These are phyloP conservation scores for Tauraco hartlaubi DNA, from an alignment of 2,797 vertebrate species.

Conservation along the genomic window DNA sequence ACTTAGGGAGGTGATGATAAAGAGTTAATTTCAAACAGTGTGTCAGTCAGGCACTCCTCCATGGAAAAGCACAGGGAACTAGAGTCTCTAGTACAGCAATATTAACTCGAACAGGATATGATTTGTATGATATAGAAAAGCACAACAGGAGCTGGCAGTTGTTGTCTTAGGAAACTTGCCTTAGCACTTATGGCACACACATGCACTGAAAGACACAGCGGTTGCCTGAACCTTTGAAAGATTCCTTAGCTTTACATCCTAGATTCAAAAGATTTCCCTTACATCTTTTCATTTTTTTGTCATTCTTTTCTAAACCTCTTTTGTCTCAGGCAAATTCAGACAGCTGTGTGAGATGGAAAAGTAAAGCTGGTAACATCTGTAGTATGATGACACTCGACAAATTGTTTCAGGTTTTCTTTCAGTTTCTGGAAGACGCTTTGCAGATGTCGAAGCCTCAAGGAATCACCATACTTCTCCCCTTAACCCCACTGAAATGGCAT, in stretches of 20 bases:
- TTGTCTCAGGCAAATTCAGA: conserved; percentile 1
- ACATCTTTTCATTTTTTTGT: neutral
- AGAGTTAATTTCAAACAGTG: neutral
- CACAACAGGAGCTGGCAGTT: neutral
- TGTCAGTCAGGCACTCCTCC: neutral
- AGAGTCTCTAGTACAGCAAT: neutral
- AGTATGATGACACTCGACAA: neutral
- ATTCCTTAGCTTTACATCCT: neutral
- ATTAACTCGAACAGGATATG: neutral
- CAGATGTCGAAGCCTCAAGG: conserved; percentile 47
- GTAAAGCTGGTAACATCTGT: neutral
- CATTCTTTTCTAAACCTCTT: neutral
- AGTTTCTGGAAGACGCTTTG: conserved; percentile 24
- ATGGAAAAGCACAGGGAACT: neutral
- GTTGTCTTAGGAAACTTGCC: neutral
- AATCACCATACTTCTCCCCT: conserved; percentile 13
- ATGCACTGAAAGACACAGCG: neutral
- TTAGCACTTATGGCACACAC: conserved; percentile 13
- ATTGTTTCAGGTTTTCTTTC: neutral
- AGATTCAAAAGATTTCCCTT: conserved; percentile 2
- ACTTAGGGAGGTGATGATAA: neutral
- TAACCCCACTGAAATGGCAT: neutral
- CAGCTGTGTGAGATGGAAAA: neutral
- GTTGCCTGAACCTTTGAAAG: conserved; percentile 12
- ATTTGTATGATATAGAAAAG: neutral